Conservation (phyloP, 2,888 invertebrate genomes). For the Neoascia interrupta region DNA sequence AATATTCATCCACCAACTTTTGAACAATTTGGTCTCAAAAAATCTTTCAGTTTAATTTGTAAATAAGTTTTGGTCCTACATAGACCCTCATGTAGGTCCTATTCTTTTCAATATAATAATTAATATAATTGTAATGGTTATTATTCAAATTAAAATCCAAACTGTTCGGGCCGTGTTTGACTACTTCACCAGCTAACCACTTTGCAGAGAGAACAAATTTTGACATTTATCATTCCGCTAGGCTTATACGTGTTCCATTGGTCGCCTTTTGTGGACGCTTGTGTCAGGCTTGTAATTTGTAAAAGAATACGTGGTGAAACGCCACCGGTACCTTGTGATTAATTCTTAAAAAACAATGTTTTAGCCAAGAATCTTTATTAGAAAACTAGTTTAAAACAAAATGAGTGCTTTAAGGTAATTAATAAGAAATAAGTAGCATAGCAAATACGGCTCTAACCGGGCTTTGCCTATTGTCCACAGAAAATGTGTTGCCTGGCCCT, state of each 20-base stretch:
- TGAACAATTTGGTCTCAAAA: no score
- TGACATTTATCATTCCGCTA: conserved; percentile 32
- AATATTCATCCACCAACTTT: no score
- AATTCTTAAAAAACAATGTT: conserved; percentile 37
- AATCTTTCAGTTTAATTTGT: no score
- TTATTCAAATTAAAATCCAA: no score
- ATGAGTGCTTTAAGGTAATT: conserved; percentile 50
- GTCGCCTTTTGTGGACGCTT: not conserved
- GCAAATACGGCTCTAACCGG: no score
- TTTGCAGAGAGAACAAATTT: conserved; percentile 9
- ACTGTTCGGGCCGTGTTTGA: no score
- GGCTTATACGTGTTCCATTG: not conserved
- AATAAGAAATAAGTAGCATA: no score
- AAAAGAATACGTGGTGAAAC: conserved; percentile 50
- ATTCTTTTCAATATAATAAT: no score
- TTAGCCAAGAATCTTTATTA: conserved; percentile 2
- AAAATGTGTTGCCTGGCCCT: conserved; percentile 29
- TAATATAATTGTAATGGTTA: no score
- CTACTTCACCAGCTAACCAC: no score
- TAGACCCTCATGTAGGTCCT: no score
- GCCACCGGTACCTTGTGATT: conserved; percentile 38
- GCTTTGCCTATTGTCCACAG: conserved; percentile 4
- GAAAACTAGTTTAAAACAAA: conserved; percentile 1
- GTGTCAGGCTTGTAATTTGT: conserved; percentile 31
- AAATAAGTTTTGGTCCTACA: no score